phyloP scores from a whole-genome alignment of 2,797 vertebrate genomes.

The Odontamblyopus rebecca region DNA sequence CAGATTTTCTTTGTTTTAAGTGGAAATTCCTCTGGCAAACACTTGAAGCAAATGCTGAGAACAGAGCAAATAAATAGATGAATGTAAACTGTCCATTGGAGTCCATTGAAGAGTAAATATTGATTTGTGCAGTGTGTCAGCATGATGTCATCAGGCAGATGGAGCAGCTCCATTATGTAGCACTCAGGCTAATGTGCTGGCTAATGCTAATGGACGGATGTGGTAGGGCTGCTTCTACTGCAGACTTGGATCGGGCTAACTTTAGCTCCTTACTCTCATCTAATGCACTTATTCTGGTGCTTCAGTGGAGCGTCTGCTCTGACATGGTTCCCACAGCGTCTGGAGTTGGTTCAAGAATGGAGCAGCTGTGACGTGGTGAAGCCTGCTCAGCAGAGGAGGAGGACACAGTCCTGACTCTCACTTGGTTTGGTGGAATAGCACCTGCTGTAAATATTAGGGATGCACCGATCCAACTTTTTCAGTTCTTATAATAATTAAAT shows the following conservation, averaged over 20 bases:
- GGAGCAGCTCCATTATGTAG: constrained; percentile 1
- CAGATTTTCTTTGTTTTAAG: background rate
- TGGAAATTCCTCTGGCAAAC: background rate
- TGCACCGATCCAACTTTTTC: no score
- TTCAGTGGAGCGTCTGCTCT: background rate
- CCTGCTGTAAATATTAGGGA: no score
- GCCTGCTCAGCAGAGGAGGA: no score
- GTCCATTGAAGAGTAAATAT: background rate
- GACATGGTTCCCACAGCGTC: no score
- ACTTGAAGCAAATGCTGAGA: background rate
- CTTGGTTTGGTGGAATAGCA: no score
- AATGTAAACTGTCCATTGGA: background rate
- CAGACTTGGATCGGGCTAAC: background rate
- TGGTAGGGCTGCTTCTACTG: background rate
- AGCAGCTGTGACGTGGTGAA: no score
- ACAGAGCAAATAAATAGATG: background rate
- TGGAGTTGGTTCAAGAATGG: no score
- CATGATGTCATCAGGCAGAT: constrained; percentile 2
- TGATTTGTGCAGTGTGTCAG: background rate
- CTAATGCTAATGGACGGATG: constrained; percentile 3
- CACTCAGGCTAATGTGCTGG: constrained; percentile 4
- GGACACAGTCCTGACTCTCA: no score
- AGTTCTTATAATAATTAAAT: no score
- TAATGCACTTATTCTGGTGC: background rate
- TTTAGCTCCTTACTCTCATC: background rate